phyloP scores from a whole-genome alignment of 2,888 invertebrate genomes.

The Yponomeuta sedellus region DNA sequence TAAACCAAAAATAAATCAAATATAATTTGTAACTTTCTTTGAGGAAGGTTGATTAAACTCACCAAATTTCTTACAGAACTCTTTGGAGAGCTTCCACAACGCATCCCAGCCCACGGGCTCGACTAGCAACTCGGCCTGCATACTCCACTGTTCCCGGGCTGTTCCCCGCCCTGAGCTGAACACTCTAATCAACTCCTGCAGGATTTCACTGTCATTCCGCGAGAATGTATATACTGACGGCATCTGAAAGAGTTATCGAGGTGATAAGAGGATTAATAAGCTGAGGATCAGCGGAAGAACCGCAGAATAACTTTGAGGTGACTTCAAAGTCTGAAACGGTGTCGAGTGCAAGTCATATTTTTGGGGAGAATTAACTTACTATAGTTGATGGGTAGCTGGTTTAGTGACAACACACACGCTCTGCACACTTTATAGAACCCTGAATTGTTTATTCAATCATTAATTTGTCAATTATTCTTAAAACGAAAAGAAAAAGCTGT shows the following conservation, averaged over 20 bases:
- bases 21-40: no score
- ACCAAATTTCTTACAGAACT: slow-evolving; percentile 78
- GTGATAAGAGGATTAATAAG: not conserved
- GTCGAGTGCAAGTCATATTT: not conserved
- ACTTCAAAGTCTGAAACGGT: not conserved
- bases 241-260: slow-evolving; percentile 38
- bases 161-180: slow-evolving; percentile 55
- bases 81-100: slow-evolving; percentile 81
- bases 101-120: slow-evolving; percentile 83
- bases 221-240: slow-evolving; percentile 59
- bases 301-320: not conserved
- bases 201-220: slow-evolving; percentile 55
- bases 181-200: slow-evolving; percentile 49
- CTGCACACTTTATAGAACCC: no score
- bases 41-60: slow-evolving; percentile 25
- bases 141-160: slow-evolving; percentile 60
- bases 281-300: no score
- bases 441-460: no score
- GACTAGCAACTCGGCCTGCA: slow-evolving; percentile 73
- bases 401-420: no score
- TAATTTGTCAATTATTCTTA: no score
- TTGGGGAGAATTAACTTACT: not conserved
- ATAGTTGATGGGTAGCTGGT: not conserved
- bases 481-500: no score
- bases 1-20: no score